Evolutionary conservation across 2,113 vertebrate species (phyloP).

Genomic region (Procavia capensis): DNA sequence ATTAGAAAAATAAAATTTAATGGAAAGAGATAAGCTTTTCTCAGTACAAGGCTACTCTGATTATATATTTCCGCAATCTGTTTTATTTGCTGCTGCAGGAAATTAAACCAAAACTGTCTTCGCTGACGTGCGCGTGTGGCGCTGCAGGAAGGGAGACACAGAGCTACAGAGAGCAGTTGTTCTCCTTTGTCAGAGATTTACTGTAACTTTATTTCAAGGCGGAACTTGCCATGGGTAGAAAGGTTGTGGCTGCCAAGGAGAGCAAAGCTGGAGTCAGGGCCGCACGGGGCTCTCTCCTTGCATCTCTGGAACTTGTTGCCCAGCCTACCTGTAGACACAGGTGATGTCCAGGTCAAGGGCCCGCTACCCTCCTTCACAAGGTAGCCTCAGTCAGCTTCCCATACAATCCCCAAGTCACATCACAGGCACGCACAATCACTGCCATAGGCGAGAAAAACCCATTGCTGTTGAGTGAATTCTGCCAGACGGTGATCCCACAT

Average conservation of each 20-base stretch:
- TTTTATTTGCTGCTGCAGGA: conserved; percentile 61
- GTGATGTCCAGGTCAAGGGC: neutral
- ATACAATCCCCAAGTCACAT: accelerated
- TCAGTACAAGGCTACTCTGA: conserved; percentile 30
- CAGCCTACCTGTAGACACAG: neutral
- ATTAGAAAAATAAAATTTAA: conserved; percentile 72
- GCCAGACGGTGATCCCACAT: neutral
- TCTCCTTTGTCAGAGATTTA: neutral
- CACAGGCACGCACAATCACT: accelerated
- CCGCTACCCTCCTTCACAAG: no score
- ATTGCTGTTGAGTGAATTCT: neutral
- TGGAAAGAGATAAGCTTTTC: conserved; percentile 68
- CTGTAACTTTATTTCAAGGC: neutral
- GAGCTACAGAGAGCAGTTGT: neutral
- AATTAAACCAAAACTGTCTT: conserved; percentile 47
- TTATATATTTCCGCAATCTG: conserved; percentile 70
- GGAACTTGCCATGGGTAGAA: neutral
- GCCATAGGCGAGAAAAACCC: no score
- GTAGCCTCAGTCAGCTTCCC: neutral
- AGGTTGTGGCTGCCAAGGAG: neutral
- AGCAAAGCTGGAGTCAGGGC: neutral
- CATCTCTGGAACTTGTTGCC: neutral
- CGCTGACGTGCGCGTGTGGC: neutral
- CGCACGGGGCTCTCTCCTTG: neutral
- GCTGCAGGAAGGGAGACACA: neutral